A percentile compares a stretch with the other conserved stretches of the same genome.
Evolutionary conservation across 2,888 invertebrate genomes (phyloP).

Genomic region (Philereme vetulata): DNA sequence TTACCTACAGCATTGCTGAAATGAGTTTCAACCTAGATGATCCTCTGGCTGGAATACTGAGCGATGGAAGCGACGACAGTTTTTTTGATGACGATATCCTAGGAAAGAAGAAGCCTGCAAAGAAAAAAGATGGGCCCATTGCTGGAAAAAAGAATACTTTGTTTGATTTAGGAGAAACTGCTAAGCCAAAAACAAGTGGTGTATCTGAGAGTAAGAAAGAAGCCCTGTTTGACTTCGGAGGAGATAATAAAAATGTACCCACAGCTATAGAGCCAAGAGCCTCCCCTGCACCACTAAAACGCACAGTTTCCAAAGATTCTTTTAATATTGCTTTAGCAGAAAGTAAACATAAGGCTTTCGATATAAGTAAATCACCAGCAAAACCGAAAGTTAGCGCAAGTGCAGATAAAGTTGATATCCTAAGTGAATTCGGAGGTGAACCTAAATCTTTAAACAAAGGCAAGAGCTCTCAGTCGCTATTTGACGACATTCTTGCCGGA

Average conservation of each 20-base stretch:
- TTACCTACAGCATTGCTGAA: constrained; percentile 15
- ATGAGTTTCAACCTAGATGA: constrained; percentile 86
- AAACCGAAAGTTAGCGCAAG: constrained; percentile 57
- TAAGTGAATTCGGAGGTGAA: constrained; percentile 56
- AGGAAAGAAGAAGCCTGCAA: constrained; percentile 69
- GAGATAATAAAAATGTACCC: constrained; percentile 44
- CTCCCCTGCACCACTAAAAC: constrained; percentile 56
- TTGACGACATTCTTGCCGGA: constrained; percentile 83
- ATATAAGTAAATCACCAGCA: constrained; percentile 57
- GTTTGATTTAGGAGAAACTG: constrained; percentile 64
- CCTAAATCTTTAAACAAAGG: constrained; percentile 62
- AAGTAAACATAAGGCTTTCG: constrained; percentile 46
- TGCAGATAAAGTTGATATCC: constrained; percentile 61
- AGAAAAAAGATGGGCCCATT: constrained; percentile 59
- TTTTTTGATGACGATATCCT: constrained; percentile 86
- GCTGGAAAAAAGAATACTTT: constrained; percentile 68
- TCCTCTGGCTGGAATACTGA: constrained; percentile 86
- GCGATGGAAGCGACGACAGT: constrained; percentile 88
- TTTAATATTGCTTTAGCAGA: constrained; percentile 50
- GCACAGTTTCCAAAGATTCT: constrained; percentile 61
- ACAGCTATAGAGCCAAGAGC: constrained; percentile 47
- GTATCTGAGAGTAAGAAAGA: constrained; percentile 50
- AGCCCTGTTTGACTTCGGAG: constrained; percentile 50
- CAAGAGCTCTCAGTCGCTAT: constrained; percentile 73
- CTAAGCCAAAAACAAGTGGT: constrained; percentile 45